Conservation (phyloP, 2,888 invertebrate genomes). For the Rotaria magnacalcarata region DNA sequence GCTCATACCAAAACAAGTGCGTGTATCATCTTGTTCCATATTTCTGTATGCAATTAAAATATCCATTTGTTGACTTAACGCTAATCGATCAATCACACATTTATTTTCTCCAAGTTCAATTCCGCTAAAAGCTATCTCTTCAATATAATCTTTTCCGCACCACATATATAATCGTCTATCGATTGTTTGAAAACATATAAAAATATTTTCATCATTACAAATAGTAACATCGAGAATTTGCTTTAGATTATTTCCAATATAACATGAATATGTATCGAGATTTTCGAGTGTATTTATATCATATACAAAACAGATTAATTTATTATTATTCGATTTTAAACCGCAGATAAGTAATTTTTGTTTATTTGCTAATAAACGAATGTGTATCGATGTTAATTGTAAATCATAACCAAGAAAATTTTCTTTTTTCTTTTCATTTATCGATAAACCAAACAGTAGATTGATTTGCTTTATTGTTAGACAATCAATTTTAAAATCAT, state of each 20-base stretch:
- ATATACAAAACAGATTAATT: slow-evolving; percentile 9
- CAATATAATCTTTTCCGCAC: slow-evolving; percentile 3
- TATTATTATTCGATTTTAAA: slow-evolving; percentile 3
- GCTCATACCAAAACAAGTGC: neutral
- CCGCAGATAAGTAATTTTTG: neutral
- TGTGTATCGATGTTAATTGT: slow-evolving; percentile 1
- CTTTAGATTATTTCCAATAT: neutral
- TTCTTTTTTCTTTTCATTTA: slow-evolving; percentile 6
- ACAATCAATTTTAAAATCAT: neutral
- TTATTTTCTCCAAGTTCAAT: neutral
- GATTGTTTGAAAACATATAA: neutral
- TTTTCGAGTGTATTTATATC: neutral
- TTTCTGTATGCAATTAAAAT: slow-evolving; percentile 21
- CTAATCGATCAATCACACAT: neutral
- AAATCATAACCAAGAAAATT: slow-evolving; percentile 18
- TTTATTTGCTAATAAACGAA: slow-evolving; percentile 6
- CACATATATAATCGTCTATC: slow-evolving; percentile 15
- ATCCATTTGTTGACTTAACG: neutral
- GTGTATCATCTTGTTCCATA: neutral
- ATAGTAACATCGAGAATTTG: neutral
- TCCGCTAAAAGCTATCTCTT: slow-evolving; percentile 21
- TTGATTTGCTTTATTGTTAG: neutral
- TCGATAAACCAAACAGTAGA: neutral
- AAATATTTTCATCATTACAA: neutral
- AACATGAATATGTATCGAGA: neutral